Evolutionary conservation across 2,797 vertebrate species (phyloP).

Genomic region (Liparis tanakae): DNA sequence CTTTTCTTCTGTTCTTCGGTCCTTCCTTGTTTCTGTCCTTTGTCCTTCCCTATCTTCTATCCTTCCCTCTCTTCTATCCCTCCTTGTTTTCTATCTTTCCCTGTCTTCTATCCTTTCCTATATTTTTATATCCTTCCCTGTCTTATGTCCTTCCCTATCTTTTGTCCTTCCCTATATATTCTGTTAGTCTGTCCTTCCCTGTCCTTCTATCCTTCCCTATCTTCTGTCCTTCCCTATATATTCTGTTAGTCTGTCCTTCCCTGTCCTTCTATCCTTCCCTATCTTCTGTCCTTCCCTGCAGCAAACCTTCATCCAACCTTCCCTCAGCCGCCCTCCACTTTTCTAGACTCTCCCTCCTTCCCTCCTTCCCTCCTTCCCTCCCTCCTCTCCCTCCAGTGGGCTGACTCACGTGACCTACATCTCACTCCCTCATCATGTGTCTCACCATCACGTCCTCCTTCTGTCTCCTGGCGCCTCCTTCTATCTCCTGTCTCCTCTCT

Average conservation of each 20-base stretch:
- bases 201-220: too few species aligned
- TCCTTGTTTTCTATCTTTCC: too few species aligned
- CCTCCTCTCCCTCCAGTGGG: slow-evolving; percentile 41
- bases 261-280: slow-evolving; percentile 34
- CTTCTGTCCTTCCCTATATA: too few species aligned
- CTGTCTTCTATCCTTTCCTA: too few species aligned
- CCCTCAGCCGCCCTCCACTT: slow-evolving; percentile 46
- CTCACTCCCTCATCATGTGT: slow-evolving; percentile 21
- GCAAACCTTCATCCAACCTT: slow-evolving; percentile 67
- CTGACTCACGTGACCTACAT: slow-evolving; percentile 70
- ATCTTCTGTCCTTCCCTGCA: slow-evolving; percentile 41
- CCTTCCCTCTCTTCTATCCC: too few species aligned
- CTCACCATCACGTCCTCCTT: slow-evolving; percentile 47
- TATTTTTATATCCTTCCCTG: too few species aligned
- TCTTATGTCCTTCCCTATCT: too few species aligned
- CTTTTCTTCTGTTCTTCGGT: neutral
- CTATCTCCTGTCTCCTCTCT: slow-evolving; percentile 43
- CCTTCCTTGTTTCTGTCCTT: too few species aligned
- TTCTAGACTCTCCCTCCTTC: slow-evolving; percentile 47
- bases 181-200: too few species aligned
- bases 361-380: slow-evolving; percentile 40
- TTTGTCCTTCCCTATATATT: too few species aligned
- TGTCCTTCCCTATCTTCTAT: too few species aligned
- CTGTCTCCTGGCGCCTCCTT: slow-evolving; percentile 42
- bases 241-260: too few species aligned